A percentile compares a stretch with the other conserved stretches of the same genome.
phyloP scores from a whole-genome alignment of 2,888 invertebrate species.

The Antheraea assamensis region DNA sequence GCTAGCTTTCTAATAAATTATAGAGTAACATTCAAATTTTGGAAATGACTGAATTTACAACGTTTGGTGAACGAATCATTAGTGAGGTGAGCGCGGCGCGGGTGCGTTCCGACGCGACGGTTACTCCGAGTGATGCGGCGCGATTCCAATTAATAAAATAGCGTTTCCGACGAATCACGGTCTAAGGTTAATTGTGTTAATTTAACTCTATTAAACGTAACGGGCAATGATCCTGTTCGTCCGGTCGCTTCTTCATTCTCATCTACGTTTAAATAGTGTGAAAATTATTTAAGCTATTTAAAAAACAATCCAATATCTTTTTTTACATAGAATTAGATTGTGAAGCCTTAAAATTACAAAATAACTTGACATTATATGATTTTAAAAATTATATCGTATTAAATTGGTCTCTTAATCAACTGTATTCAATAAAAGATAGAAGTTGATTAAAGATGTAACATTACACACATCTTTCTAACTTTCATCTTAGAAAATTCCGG shows the following conservation, averaged over 20 bases:
- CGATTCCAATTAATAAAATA: constrained; percentile 45
- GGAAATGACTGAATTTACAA: constrained; percentile 4
- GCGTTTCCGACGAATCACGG: constrained; percentile 34
- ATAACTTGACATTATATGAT: background rate
- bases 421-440: too few species aligned
- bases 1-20: background rate
- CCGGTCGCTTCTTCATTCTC: background rate
- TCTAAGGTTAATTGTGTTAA: constrained; percentile 37
- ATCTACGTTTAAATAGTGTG: background rate
- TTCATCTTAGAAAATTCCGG: too few species aligned
- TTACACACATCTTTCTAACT: too few species aligned
- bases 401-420: too few species aligned
- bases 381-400: too few species aligned
- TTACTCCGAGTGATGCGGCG: constrained; percentile 38
- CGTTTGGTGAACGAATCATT: constrained; percentile 34
- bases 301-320: background rate
- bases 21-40: constrained; percentile 14
- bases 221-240: constrained; percentile 17
- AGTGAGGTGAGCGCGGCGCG: constrained; percentile 29
- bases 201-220: constrained; percentile 21
- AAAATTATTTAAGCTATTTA: background rate
- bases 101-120: constrained; percentile 25
- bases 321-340: too few species aligned
- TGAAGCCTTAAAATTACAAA: too few species aligned
- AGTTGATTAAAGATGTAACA: too few species aligned